Evolutionary conservation across 2,113 vertebrate species (phyloP), one percentile per base, ranked within the genome.

Genomic region (Pithys albifrons): DNA sequence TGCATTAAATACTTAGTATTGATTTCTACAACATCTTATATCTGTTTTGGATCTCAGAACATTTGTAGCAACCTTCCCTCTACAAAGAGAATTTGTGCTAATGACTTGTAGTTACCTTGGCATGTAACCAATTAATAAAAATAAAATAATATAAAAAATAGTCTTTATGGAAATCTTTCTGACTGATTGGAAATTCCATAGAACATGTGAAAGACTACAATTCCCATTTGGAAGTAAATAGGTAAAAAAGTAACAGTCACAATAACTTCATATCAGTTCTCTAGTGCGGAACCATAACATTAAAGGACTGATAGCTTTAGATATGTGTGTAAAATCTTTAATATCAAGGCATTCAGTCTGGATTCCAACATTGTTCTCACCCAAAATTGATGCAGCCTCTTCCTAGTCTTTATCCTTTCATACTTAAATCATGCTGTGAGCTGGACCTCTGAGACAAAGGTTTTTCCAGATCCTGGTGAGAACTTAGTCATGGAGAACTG

Each of bases 1-100:
- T 94, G 18, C 46, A 78, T 92, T 95, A 77, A 91, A 88, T 74
- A 80, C n/a, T 55, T 83, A 19, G 9, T 81, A 96, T 93, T 76
- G 79, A 96, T 95, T 94, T 67, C 64, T 75, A 82, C 66, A 77
- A 33, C 28, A 66, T 92, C 64, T 80, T 94, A 88, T 84, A 91
- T 94, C 59, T 89, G n/a, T 33, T 91, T 80, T 81, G 57, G 31
- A 61, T 82, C 80, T 91, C 41, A 66, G 57, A 94, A 85, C 23
- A 52, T 85, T 85, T 91, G 43, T 93, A 88, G 29, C 20, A 82
- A 13, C 19, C 48, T 94, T 83, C 17, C 8, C 6, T 24, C 22
- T 75, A 58, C 65, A 45, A 86, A n/a, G 19, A 74, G 41, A 85
- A 43, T 8, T 73, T 35, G 4, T 88, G 45, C 72, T 95, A 88